Percentiles rank a stretch among this genome's conserved stretches.
Evolutionary conservation across 2,888 invertebrate genomes (phyloP).

Genomic region (Agrochola lota): DNA sequence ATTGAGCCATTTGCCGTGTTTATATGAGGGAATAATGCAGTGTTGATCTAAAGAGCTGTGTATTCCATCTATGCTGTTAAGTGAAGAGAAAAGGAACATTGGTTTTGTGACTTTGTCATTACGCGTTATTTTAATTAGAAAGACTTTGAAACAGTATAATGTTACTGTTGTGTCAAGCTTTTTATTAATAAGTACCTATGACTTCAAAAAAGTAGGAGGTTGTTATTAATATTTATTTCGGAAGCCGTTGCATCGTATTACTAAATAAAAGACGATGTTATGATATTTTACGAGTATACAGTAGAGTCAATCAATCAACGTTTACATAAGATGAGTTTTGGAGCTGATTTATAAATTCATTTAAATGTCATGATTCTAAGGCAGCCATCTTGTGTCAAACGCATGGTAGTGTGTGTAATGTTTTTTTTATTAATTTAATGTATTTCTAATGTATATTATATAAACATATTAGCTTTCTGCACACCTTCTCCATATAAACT

Average conservation of each 20-base stretch:
- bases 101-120: neutral
- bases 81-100: neutral
- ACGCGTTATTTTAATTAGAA: neutral
- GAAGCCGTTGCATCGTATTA: neutral
- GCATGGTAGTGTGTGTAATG: no score
- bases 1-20: neutral
- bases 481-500: no score
- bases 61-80: no score
- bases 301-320: neutral
- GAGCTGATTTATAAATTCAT: neutral
- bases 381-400: no score
- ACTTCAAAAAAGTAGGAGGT: no score
- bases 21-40: neutral
- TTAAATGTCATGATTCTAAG: no score
- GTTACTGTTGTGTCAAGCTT: neutral
- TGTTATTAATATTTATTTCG: neutral
- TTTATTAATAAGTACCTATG: neutral
- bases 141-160: neutral
- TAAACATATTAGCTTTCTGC: no score
- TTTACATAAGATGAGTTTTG: neutral
- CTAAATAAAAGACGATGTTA: neutral
- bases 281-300: neutral
- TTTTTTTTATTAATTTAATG: no score
- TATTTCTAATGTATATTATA: no score
- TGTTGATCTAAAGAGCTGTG: no score